These are phyloP conservation scores for Motacilla alba DNA, from an alignment of 2,113 vertebrate genomes.

Conservation along the genomic window DNA sequence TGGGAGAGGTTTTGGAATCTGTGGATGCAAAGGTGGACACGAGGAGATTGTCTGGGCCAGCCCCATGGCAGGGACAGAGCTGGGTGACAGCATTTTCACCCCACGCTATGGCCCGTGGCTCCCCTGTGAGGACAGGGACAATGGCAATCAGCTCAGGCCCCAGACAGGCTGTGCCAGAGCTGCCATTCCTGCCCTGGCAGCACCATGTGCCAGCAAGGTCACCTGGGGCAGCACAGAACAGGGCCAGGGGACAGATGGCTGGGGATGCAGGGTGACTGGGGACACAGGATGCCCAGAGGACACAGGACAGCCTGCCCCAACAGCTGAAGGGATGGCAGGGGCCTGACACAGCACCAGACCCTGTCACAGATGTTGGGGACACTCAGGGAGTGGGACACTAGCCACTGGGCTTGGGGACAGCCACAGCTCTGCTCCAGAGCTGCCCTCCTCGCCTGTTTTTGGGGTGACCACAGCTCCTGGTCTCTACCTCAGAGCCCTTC, in stretches of 20 bases:
- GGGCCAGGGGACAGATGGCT: background rate
- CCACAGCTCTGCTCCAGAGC: background rate
- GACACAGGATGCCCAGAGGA: background rate
- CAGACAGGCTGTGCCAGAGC: background rate
- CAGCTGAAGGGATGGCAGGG: background rate
- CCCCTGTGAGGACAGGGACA: background rate
- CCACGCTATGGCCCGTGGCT: rapidly evolving
- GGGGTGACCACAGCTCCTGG: rapidly evolving
- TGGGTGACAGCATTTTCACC: rapidly evolving
- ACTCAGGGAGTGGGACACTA: rapidly evolving
- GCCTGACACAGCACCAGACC: background rate
- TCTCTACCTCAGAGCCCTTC: rapidly evolving
- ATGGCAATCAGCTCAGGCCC: background rate
- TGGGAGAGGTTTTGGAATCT: background rate
- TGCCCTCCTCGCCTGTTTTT: background rate
- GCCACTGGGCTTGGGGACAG: rapidly evolving
- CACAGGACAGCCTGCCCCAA: background rate
- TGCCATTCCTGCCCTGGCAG: background rate
- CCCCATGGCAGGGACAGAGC: rapidly evolving
- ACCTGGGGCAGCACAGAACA: background rate
- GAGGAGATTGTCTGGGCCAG: background rate
- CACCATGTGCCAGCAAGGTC: rapidly evolving
- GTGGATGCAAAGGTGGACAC: rapidly evolving
- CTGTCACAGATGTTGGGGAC: background rate
- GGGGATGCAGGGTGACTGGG: rapidly evolving